Evolutionary conservation across 2,797 vertebrate species (phyloP).

Genomic region (Typhlichthys subterraneus): DNA sequence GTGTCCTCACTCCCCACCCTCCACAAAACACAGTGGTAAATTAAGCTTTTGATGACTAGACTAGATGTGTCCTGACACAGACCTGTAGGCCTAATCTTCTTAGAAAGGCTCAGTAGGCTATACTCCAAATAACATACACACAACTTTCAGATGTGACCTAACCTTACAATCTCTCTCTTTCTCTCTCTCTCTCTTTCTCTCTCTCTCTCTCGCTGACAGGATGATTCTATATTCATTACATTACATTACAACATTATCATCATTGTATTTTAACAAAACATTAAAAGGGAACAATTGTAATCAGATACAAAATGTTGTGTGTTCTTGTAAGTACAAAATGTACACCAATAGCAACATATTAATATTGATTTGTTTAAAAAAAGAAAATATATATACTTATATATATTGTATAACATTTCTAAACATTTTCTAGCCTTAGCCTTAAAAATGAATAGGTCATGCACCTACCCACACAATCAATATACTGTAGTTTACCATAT

Average conservation of each 20-base stretch:
- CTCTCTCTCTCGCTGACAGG: background rate
- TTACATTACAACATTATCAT: too few relatives aligned
- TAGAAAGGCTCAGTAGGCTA: slow-evolving; percentile 49
- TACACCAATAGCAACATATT: too few relatives aligned
- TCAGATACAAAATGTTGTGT: background rate
- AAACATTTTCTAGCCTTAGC: too few relatives aligned
- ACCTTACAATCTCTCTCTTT: background rate
- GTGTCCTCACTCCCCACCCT: slow-evolving; percentile 50
- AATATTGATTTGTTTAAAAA: too few relatives aligned
- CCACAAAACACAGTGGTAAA: too few relatives aligned
- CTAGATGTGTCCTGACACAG: slow-evolving; percentile 67
- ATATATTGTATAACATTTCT: too few relatives aligned
- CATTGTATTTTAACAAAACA: background rate
- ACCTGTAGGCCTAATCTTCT: slow-evolving; percentile 73
- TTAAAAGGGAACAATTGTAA: background rate
- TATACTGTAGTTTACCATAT: background rate
- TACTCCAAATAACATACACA: slow-evolving; percentile 1
- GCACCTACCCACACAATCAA: background rate
- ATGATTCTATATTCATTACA: too few relatives aligned
- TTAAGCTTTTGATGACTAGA: slow-evolving; percentile 54
- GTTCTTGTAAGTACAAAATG: too few relatives aligned
- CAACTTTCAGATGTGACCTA: background rate
- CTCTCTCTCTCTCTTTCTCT: background rate
- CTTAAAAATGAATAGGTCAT: too few relatives aligned
- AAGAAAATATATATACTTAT: too few relatives aligned